Evolutionary conservation across 2,888 invertebrate species (phyloP), one percentile per base, ranked within the genome.

Genomic region (Eristalis arbustorum): DNA sequence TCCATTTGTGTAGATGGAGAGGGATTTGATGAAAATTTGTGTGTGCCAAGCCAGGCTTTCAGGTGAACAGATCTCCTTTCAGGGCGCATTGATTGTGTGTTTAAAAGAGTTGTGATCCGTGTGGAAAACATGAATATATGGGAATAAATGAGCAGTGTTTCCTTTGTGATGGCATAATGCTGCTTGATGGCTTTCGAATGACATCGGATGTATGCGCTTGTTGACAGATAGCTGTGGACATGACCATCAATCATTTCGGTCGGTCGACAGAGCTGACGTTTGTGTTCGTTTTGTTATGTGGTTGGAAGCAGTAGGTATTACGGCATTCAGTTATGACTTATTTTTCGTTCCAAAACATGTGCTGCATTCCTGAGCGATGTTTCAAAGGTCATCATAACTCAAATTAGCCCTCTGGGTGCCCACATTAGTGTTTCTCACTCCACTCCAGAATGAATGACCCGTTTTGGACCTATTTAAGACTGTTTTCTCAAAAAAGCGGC

Each of bases 151-250:
- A 80, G 79, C 78, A 78, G 80, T 88, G 79, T 88, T 76, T 73
- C 84, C 79, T 84, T 84, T 88, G 84, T 88, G 76, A 66, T 68
- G 84, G 31, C 76, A 88, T 88, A 88, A 84, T 84, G 84, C 88
- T 80, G 79, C 73, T 88, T 88, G 88, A 88, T 88, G 88, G 88
- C 88, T 80, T 88, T 88, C 80, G 80, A 88, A 88, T 88, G 88
- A 84, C 88, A 84, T 88, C 81, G 62, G 78, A 76, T 87, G 87
- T 83, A 87, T 83, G 49, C 79, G 78, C 90, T 90, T 91, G 92
- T 92, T 92, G 92, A 92, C 92, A 92, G 92, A 90, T 89, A 89
- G 89, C 89, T 88, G 89, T 89, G 88, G 90, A 90, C 89, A 88
- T 89, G 84, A 85, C 90, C 88, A 91, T 91, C 90, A 90, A 92